phyloP scores from a whole-genome alignment of 2,888 invertebrate genomes.

The Hofmannophila pseudospretella region DNA sequence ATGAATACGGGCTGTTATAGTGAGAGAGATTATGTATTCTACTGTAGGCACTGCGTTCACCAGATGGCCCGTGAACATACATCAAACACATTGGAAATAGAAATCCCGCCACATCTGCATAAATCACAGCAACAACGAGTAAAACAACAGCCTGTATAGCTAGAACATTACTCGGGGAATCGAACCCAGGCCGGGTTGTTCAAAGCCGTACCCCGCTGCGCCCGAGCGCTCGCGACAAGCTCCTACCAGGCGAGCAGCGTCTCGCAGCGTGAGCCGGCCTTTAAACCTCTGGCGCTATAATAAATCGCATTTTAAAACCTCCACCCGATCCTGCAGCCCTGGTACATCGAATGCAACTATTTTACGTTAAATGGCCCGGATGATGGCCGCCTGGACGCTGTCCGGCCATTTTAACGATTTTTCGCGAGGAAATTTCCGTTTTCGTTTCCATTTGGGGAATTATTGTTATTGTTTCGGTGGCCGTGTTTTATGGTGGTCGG shows the following conservation, averaged over 20 bases:
- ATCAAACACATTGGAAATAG: too few species aligned
- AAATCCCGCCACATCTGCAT: background rate
- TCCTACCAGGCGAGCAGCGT: constrained; percentile 41
- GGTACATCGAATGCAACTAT: constrained; percentile 46
- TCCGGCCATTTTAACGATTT: constrained; percentile 54
- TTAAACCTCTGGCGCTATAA: constrained; percentile 41
- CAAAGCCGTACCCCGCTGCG: constrained; percentile 43
- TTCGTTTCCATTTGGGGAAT: constrained; percentile 36
- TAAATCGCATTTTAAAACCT: constrained; percentile 58
- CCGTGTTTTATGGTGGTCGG: constrained; percentile 18
- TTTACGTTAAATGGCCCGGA: constrained; percentile 72
- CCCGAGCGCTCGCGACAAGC: constrained; percentile 34
- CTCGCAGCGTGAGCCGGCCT: constrained; percentile 33
- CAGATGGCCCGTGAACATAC: too few species aligned
- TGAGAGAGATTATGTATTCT: too few species aligned
- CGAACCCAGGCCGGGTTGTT: constrained; percentile 29
- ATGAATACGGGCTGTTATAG: too few species aligned
- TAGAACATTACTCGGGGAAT: constrained; percentile 18
- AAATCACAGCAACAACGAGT: background rate
- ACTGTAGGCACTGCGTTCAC: too few species aligned
- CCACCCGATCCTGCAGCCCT: constrained; percentile 24
- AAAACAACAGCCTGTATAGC: constrained; percentile 9
- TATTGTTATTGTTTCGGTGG: constrained; percentile 55
- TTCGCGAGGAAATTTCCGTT: constrained; percentile 57
- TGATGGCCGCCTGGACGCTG: constrained; percentile 51